Percentiles rank a stretch among this genome's conserved stretches.
phyloP scores from a whole-genome alignment of 2,888 invertebrate species.

The Unio pictorum region DNA sequence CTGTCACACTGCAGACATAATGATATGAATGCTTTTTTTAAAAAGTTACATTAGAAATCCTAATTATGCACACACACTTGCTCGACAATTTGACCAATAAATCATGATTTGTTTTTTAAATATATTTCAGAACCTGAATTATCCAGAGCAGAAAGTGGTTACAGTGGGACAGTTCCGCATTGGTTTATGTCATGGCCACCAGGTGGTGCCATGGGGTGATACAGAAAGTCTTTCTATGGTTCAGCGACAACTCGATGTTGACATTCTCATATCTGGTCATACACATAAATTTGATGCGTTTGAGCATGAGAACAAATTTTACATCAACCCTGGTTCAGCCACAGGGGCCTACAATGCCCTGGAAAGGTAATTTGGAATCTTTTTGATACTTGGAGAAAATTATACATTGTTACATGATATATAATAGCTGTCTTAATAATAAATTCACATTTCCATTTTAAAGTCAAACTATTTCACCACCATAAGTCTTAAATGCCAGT shows the following conservation, averaged over 20 bases:
- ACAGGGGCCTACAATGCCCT: constrained; percentile 97
- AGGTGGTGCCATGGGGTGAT: constrained; percentile 86
- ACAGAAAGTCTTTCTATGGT: constrained; percentile 93
- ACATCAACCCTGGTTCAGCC: constrained; percentile 98
- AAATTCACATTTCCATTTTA: no score
- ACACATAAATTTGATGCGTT: constrained; percentile 99
- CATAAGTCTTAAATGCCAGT: no score
- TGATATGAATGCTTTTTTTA: no score
- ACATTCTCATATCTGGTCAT: constrained; percentile 98
- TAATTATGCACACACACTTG: no score
- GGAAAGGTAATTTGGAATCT: constrained; percentile 80
- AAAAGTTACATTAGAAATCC: no score
- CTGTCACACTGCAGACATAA: no score
- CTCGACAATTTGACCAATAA: no score
- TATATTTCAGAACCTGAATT: constrained; percentile 80
- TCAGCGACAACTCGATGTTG: constrained; percentile 97
- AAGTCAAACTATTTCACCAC: no score
- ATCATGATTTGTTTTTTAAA: no score
- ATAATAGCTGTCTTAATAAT: no score
- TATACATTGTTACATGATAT: no score
- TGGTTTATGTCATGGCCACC: constrained; percentile 97
- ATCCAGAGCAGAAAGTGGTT: constrained; percentile 98
- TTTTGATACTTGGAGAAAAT: neutral
- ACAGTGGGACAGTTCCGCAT: constrained; percentile 99
- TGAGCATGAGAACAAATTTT: constrained; percentile 98